Evolutionary conservation across 2,113 vertebrate genomes (phyloP).

Genomic region (Ramphastos sulfuratus): DNA sequence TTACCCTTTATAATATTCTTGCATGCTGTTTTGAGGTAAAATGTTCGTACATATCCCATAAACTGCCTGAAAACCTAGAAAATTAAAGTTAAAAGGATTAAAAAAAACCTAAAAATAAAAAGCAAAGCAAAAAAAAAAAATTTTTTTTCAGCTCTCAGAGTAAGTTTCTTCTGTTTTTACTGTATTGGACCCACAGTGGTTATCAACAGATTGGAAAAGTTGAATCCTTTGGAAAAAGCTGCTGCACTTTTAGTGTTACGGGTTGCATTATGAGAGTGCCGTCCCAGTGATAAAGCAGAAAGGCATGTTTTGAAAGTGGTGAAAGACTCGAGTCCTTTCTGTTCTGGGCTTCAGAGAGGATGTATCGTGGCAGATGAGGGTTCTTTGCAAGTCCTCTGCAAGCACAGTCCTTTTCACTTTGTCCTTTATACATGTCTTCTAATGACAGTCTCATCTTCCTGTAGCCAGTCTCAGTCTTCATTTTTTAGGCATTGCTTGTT

Average conservation of each 20-base stretch:
- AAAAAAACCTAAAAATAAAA: not conserved
- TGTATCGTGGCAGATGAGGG: not conserved
- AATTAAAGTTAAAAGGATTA: not conserved
- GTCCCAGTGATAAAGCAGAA: not conserved
- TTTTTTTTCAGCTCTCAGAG: not conserved
- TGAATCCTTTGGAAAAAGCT: not conserved
- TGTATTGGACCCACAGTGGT: not conserved
- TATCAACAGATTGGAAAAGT: not conserved
- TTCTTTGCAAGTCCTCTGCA: not conserved
- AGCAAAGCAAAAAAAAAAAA: not conserved
- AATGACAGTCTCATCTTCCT: rapidly evolving
- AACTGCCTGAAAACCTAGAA: not conserved
- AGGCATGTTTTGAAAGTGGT: not conserved
- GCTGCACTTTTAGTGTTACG: not conserved
- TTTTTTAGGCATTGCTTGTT: not conserved
- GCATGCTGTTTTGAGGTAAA: not conserved
- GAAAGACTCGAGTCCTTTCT: not conserved
- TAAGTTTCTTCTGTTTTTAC: not conserved
- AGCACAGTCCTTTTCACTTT: not conserved
- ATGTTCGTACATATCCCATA: not conserved
- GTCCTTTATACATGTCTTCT: not conserved
- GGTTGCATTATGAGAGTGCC: not conserved
- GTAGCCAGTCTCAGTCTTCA: not conserved
- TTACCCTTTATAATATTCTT: not conserved
- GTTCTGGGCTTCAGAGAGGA: not conserved